These are phyloP conservation scores for Cheilosia scutellata DNA, from an alignment of 2,888 invertebrate species.

Conservation along the genomic window DNA sequence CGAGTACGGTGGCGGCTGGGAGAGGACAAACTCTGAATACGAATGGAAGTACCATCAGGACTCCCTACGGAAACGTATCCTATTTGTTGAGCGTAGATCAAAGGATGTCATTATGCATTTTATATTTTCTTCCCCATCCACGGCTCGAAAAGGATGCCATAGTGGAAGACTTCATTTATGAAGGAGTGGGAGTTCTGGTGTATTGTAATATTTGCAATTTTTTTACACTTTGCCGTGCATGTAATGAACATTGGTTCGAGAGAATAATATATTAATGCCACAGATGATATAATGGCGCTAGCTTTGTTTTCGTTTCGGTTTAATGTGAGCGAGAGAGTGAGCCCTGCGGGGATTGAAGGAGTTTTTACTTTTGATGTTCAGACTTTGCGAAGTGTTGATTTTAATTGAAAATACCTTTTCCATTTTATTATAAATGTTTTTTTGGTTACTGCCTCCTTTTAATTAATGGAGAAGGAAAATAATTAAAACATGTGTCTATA, in stretches of 20 bases:
- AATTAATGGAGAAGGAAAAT: not conserved
- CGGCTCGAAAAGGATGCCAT: conserved; percentile 13
- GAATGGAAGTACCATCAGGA: conserved; percentile 36
- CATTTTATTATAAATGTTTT: not conserved
- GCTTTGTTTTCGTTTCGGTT: conserved; percentile 47
- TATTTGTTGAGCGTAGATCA: conserved; percentile 71
- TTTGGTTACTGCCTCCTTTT: not conserved
- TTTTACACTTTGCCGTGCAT: conserved; percentile 54
- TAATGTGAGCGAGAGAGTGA: conserved; percentile 26
- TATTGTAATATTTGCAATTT: conserved; percentile 30
- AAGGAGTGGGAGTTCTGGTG: not conserved
- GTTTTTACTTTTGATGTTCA: conserved; percentile 39
- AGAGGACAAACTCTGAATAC: conserved; percentile 30
- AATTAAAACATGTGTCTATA: not conserved
- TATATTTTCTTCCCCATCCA: conserved; percentile 36
- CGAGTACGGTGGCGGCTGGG: conserved; percentile 44
- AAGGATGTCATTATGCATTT: conserved; percentile 75
- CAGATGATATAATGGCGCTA: conserved; percentile 61
- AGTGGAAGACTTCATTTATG: conserved; percentile 1
- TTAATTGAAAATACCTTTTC: conserved; percentile 28
- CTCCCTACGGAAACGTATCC: conserved; percentile 73
- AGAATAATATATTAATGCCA: conserved; percentile 66
- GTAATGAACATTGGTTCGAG: conserved; percentile 63
- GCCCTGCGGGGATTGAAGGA: conserved; percentile 36
- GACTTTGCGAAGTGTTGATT: conserved; percentile 6